A percentile compares a stretch with the other conserved stretches of the same genome.
Conservation (phyloP, 2,113 vertebrate species). For the Ammospiza caudacuta region DNA sequence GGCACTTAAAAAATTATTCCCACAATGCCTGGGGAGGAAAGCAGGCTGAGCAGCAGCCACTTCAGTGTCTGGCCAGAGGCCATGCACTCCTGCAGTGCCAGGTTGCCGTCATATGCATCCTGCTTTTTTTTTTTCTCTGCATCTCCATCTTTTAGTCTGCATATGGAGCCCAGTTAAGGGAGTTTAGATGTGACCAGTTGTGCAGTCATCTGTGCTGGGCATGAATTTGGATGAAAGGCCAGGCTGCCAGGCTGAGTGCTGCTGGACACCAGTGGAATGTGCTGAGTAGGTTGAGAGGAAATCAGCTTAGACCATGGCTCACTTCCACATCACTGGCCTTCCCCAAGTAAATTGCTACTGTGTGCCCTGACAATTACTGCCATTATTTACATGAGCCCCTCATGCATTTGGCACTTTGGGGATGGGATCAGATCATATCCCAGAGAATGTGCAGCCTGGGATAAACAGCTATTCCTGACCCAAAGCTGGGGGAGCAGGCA, state of each 20-base stretch:
- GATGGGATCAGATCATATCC: not conserved
- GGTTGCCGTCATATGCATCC: not conserved
- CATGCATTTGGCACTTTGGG: not conserved
- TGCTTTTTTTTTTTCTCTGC: not conserved
- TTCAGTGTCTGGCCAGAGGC: not conserved
- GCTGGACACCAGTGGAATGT: not conserved
- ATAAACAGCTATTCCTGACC: not conserved
- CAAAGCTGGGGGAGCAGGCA: not conserved
- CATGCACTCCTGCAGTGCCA: not conserved
- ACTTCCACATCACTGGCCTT: not conserved
- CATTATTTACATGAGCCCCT: not conserved
- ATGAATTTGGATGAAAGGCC: not conserved
- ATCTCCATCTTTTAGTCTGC: not conserved
- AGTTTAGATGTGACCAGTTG: not conserved
- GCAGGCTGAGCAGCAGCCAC: not conserved
- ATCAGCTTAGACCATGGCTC: not conserved
- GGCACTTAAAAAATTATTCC: slow-evolving; percentile 13
- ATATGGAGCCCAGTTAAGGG: not conserved
- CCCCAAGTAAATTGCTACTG: not conserved
- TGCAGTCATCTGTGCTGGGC: not conserved
- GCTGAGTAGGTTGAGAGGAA: not conserved
- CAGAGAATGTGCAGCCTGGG: not conserved
- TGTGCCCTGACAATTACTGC: not conserved
- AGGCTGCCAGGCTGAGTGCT: not conserved
- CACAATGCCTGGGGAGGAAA: not conserved